A percentile compares a stretch with the other conserved stretches of the same genome.
Conservation (phyloP, 2,797 vertebrate genomes). For the Sebastes cheni region DNA sequence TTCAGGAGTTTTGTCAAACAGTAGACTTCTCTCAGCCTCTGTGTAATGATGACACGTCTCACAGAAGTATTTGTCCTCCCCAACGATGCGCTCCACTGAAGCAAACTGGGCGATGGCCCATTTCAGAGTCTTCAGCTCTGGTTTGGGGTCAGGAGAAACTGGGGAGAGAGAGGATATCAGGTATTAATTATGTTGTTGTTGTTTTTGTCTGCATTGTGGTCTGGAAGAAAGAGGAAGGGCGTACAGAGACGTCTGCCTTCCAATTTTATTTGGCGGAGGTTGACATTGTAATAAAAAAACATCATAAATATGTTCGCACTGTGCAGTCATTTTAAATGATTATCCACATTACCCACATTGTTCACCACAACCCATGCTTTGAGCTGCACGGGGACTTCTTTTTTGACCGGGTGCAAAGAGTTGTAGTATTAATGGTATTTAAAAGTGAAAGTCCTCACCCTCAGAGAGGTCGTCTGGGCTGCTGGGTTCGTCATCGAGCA, state of each 20-base stretch:
- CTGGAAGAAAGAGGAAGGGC: neutral
- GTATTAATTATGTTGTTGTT: neutral
- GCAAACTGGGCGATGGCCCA: slow-evolving; percentile 99
- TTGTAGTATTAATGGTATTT: too few species aligned
- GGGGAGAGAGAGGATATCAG: neutral
- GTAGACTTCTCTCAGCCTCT: slow-evolving; percentile 95
- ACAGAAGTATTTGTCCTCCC: slow-evolving; percentile 98
- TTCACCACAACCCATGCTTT: neutral
- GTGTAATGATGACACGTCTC: slow-evolving; percentile 97
- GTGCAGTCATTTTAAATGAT: neutral
- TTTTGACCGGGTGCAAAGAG: neutral
- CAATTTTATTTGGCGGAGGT: neutral
- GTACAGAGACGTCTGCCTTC: neutral
- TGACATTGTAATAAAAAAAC: neutral
- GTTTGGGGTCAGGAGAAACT: slow-evolving; percentile 98
- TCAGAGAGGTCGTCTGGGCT: slow-evolving; percentile 87
- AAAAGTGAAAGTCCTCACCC: slow-evolving; percentile 72
- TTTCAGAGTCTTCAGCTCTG: slow-evolving; percentile 91
- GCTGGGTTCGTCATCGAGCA: slow-evolving; percentile 91
- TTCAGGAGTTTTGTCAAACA: slow-evolving; percentile 98
- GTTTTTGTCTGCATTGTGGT: neutral
- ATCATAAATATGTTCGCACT: neutral
- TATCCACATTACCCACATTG: neutral
- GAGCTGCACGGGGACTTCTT: neutral
- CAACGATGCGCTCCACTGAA: slow-evolving; percentile 96